Conservation (phyloP, 2,113 vertebrate species). For the Rhinoptilus africanus region DNA sequence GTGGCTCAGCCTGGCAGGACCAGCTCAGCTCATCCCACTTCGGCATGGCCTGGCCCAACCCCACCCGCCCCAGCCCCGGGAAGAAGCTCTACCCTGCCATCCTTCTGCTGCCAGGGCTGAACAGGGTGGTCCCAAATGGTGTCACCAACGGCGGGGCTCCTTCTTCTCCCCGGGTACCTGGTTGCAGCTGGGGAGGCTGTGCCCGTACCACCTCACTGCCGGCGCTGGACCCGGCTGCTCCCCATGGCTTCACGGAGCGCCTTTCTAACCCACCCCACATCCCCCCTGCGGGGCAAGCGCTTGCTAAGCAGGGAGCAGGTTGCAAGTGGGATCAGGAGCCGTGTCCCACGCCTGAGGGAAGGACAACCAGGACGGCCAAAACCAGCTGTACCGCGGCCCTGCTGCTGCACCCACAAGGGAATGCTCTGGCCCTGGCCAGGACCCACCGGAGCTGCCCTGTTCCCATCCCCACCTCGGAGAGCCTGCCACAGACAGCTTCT, state of each 20-base stretch:
- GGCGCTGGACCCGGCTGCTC: not conserved
- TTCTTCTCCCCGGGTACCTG: not conserved
- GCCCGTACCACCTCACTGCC: not conserved
- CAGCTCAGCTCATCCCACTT: not conserved
- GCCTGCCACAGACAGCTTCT: not conserved
- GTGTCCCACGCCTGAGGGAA: not conserved
- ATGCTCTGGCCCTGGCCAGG: rapidly evolving
- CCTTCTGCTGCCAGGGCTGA: not conserved
- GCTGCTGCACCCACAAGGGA: not conserved
- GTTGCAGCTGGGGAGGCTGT: not conserved
- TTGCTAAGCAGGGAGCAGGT: not conserved
- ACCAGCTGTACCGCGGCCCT: not conserved
- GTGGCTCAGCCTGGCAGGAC: not conserved
- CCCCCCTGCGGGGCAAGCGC: not conserved
- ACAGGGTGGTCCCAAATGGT: rapidly evolving
- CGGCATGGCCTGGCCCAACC: rapidly evolving
- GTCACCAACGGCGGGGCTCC: not conserved
- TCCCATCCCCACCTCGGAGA: not conserved
- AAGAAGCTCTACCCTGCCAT: not conserved
- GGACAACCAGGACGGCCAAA: not conserved
- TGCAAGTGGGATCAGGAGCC: not conserved
- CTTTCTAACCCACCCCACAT: not conserved
- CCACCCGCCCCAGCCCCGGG: rapidly evolving
- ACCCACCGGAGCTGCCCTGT: not conserved
- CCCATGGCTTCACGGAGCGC: not conserved